Evolutionary conservation across 2,113 vertebrate species (phyloP).

Genomic region (Chlorocebus sabaeus): DNA sequence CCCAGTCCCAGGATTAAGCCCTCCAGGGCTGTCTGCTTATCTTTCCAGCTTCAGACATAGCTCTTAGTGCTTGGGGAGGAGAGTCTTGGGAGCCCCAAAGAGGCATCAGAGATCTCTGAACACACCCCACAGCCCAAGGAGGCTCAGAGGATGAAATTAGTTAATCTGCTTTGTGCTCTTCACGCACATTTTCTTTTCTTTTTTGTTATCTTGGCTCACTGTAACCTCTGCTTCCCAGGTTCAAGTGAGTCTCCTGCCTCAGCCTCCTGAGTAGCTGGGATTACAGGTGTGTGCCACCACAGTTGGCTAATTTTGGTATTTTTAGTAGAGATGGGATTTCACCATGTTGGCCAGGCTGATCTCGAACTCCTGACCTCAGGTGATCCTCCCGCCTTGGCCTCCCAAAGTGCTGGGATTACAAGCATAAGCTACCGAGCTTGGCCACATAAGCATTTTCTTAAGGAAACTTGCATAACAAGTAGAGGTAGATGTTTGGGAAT

Average conservation of each 20-base stretch:
- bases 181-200: not conserved
- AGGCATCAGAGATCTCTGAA: not conserved
- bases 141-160: not conserved
- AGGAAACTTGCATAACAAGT: not conserved
- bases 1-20: not conserved
- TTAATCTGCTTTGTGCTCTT: not conserved
- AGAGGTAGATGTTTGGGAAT: not conserved
- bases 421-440: not conserved
- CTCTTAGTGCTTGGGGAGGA: not conserved
- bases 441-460: not conserved
- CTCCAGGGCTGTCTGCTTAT: fast-evolving
- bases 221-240: not conserved
- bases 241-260: not conserved
- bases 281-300: not conserved
- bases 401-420: not conserved
- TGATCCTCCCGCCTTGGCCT: not conserved
- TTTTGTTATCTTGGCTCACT: not conserved
- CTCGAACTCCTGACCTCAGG: not conserved
- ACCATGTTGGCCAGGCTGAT: not conserved
- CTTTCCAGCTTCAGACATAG: not conserved
- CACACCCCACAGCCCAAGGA: fast-evolving
- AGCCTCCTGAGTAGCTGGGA: not conserved
- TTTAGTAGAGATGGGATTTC: not conserved
- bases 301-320: not conserved
- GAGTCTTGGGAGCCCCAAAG: not conserved